Evolutionary conservation across 2,113 vertebrate genomes (phyloP), one percentile per base, ranked within the genome.

Genomic region (Xiphophorus hellerii): DNA sequence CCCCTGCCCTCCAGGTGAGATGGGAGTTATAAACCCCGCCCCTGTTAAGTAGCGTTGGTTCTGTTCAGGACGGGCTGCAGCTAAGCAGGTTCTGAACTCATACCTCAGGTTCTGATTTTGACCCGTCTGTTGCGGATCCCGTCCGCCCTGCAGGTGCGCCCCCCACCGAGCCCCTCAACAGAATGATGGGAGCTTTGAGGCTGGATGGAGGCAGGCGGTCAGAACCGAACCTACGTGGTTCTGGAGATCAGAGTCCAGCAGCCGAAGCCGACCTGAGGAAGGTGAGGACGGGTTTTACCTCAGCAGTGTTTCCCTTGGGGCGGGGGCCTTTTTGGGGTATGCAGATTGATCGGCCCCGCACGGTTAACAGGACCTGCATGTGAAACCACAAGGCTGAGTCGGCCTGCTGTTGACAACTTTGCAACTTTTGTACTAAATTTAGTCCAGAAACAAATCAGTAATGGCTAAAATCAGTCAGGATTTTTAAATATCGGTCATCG

Each of bases 1-100:
- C 64, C 39, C 62, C 42, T n/a, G 70, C 27, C 31, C 73, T 37
- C 62, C 91, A 77, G 92, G 92, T 94, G 73, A 84, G 75, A 71
- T 0, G 7, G 33, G 15, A 66, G 28, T 13, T 15, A 15, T 4
- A 28, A 62, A 28, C 60, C n/a, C 27, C 60, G 1, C 60, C 60
- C 60, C 17, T 27, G 1, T 61, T 61, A 1, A 14, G 11, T 10
- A 27, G 4, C 22, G 44, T 5, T 20, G 44, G 15, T 48, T 48
- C 8, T 58, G 22, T 22, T 58, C 25, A 10, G 22, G 25, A 25
- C 8, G 22, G 22, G 51, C 51, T n/a, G 22, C 51, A 58, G 51
- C 51, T 25, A 20, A 58, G 51, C 22, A 9, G 51, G 2, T n/a
- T 58, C 17, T 48, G 17, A 17, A 17, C 15, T 58, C 8, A 2